phyloP scores from a whole-genome alignment of 2,797 vertebrate species.

The Hemibagrus guttatus region DNA sequence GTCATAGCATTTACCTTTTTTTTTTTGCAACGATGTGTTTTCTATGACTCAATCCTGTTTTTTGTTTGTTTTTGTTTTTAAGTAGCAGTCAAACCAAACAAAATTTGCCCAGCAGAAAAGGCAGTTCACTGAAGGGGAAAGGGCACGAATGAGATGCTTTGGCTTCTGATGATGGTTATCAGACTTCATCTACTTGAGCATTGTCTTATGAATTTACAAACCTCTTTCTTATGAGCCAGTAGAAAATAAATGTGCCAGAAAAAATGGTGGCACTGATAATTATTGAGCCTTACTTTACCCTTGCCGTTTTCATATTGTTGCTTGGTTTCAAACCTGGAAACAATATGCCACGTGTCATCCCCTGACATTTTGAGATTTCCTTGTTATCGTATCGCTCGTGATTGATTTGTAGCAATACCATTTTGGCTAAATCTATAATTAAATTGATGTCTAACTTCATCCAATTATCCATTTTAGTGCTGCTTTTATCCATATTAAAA shows the following conservation, averaged over 20 bases:
- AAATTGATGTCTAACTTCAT: neutral
- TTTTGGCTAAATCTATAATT: neutral
- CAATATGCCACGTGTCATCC: neutral
- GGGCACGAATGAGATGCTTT: neutral
- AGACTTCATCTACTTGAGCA: neutral
- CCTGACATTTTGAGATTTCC: neutral
- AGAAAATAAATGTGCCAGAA: neutral
- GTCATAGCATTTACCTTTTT: neutral
- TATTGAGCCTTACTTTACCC: neutral
- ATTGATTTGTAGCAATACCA: neutral
- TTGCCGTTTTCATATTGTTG: neutral
- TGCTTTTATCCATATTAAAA: neutral
- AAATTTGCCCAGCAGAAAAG: neutral
- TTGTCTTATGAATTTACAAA: neutral
- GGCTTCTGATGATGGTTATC: neutral
- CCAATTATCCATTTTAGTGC: neutral
- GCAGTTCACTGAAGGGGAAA: neutral
- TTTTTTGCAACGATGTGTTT: neutral
- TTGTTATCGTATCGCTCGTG: neutral
- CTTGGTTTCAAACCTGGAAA: neutral
- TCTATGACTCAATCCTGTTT: neutral
- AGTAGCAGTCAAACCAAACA: neutral
- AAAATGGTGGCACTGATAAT: neutral
- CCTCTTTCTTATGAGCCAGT: neutral
- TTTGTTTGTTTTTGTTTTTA: neutral